Evolutionary conservation across 2,113 vertebrate genomes (phyloP).

Genomic region (Rafetus swinhoei): DNA sequence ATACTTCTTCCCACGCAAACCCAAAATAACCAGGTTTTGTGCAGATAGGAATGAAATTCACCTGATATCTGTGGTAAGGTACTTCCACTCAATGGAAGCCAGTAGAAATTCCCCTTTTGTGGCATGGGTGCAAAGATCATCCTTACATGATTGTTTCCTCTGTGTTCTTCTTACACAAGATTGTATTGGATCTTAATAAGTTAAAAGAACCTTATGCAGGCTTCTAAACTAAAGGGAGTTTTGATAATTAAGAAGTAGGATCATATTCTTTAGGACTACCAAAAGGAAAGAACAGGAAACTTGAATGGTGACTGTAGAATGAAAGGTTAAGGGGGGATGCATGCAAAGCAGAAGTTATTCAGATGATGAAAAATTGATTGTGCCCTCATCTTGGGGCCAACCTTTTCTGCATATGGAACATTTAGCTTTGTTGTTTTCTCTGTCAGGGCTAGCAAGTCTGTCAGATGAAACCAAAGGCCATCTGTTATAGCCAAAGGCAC

Average conservation of each 20-base stretch:
- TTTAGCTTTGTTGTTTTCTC: background rate
- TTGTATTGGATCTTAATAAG: background rate
- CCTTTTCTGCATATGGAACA: background rate
- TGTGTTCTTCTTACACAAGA: background rate
- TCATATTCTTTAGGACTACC: background rate
- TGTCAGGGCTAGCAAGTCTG: background rate
- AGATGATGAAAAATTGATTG: background rate
- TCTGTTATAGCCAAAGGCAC: background rate
- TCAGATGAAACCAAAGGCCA: accelerated
- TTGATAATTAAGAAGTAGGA: background rate
- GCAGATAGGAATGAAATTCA: background rate
- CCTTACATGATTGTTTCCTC: background rate
- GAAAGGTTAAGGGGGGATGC: background rate
- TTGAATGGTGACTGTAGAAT: background rate
- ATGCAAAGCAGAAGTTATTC: background rate
- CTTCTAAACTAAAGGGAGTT: background rate
- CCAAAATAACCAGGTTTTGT: background rate
- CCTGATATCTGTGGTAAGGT: background rate
- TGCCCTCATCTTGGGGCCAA: accelerated
- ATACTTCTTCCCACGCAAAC: background rate
- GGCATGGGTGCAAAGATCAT: background rate
- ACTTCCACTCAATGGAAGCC: background rate
- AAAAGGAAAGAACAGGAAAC: background rate
- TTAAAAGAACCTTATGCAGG: background rate
- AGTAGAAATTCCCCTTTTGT: background rate